Evolutionary conservation across 1,140 invertebrate species (phyloP), one percentile per base, ranked within the genome.

Genomic region (Ridgeia piscesae): DNA sequence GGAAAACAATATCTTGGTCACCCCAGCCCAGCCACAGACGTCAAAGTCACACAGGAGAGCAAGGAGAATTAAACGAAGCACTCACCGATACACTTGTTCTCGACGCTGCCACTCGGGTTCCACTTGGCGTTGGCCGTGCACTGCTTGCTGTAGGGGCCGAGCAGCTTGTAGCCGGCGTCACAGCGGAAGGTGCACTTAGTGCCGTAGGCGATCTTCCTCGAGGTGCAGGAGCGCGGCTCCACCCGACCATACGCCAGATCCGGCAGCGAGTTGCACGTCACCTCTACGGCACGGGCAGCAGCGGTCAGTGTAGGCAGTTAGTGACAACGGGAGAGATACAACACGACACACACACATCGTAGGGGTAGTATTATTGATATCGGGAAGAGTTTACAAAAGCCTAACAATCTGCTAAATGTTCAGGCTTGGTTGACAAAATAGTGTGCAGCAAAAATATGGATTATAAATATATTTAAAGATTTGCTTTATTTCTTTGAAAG

Each of bases 91-190:
- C 95, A 96, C 42, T 94, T 93, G 92, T 94, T 95, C 92, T 94
- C 93, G 89, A 94, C 93, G 0, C 94, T 93, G 17, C 92, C 92
- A 9, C 92, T 88, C 1, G 95, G 94, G 0, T 94, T 92, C 96
- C 96, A 97, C 21, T 94, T 93, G 27, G 96, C 96, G 93, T 95
- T 95, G 11, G 94, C 94, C 21, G 95, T 95, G 93, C 96, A 97
- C 34, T 95, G 95, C 34, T 95, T 94, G 31, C 94, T 95, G 34
- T 94, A 91, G 33, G 95, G 94, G 31, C 96, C 96, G 58, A 94
- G 92, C 89, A 96, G 93, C 17, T 94, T 94, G 93, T 96, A 96
- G 2, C 96, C 96, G 34, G 93, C 91, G 35, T 95, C 93, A 93
- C 96, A 96, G 9, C 94, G 94, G 92, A 96, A 95, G 88, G 94